Conservation (phyloP, 2,888 invertebrate species). For the Drosophila macrospina region DNA sequence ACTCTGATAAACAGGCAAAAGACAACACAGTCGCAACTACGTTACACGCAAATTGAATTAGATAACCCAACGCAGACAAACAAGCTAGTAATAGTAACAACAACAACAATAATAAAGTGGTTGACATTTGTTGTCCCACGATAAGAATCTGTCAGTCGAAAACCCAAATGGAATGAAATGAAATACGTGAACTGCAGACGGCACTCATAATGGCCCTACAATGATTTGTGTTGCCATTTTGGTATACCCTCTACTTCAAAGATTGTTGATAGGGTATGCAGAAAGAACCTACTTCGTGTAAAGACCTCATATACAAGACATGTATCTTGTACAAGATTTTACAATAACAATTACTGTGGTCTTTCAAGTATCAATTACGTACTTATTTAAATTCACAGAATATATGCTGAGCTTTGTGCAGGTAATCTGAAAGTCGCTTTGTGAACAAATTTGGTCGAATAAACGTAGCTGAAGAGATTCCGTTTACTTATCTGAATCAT, state of each 20-base stretch:
- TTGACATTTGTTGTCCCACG: conserved; percentile 59
- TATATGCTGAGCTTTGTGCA: neutral
- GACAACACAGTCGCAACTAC: conserved; percentile 18
- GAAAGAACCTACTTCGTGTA: neutral
- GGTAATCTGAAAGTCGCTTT: neutral
- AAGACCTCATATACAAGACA: neutral
- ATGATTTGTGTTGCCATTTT: conserved; percentile 13
- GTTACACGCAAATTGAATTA: conserved; percentile 71
- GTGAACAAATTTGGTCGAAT: neutral
- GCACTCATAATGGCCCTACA: conserved; percentile 33
- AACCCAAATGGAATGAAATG: conserved; percentile 16
- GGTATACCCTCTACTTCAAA: conserved; percentile 5
- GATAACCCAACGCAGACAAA: conserved; percentile 58
- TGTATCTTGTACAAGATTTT: neutral
- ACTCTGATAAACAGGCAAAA: conserved; percentile 55
- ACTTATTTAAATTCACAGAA: neutral
- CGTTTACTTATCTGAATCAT: conserved; percentile 34
- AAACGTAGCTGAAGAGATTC: conserved; percentile 3
- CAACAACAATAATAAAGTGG: conserved; percentile 16
- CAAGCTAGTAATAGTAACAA: conserved; percentile 7
- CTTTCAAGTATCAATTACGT: neutral
- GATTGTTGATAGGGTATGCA: neutral
- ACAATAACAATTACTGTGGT: neutral
- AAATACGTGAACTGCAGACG: conserved; percentile 57
- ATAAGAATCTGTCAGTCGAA: conserved; percentile 58